Evolutionary conservation across 1,140 invertebrate species (phyloP).

Genomic region (Phymastichus coffea): DNA sequence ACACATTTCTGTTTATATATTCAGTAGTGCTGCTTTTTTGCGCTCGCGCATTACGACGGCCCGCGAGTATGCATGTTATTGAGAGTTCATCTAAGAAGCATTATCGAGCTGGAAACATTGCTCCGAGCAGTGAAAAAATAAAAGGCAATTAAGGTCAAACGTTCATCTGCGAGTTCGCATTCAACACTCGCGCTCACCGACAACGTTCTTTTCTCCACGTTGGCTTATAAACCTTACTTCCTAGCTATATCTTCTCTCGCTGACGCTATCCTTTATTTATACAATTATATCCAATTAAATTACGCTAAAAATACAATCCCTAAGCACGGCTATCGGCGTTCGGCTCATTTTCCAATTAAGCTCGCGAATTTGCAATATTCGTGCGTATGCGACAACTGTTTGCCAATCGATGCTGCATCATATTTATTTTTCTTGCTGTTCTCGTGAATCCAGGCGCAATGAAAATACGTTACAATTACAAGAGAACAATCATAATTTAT

Average conservation of each 20-base stretch:
- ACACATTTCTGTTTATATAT: too few species aligned
- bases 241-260: neutral
- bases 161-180: neutral
- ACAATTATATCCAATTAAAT: neutral
- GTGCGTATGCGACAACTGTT: too few species aligned
- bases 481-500: too few species aligned
- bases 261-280: neutral
- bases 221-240: neutral
- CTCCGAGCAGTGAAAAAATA: neutral
- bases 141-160: constrained; percentile 6
- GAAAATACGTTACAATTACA: too few species aligned
- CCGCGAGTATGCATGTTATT: too few species aligned
- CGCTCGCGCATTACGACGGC: neutral
- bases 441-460: too few species aligned
- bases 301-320: too few species aligned
- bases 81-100: neutral
- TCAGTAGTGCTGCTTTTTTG: neutral
- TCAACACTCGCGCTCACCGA: neutral
- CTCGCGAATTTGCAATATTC: too few species aligned
- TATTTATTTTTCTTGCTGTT: too few species aligned
- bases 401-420: too few species aligned
- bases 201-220: neutral
- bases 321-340: too few species aligned
- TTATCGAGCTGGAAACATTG: neutral
- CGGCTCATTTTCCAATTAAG: too few species aligned